phyloP scores from a whole-genome alignment of 2,888 invertebrate species.

The Limnephilus rhombicus region DNA sequence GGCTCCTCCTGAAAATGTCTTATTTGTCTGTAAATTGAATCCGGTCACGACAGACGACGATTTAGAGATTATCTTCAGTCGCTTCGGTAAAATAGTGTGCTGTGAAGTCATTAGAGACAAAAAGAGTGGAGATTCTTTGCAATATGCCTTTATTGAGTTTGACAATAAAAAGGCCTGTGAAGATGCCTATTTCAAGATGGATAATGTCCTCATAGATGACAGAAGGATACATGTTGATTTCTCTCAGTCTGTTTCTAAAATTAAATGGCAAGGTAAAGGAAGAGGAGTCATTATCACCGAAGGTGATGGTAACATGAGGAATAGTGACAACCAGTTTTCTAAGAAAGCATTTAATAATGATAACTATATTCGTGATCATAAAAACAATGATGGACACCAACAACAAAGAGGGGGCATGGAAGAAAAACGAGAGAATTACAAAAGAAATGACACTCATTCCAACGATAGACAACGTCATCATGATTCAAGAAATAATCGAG shows the following conservation, averaged over 20 bases:
- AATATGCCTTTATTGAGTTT: conserved; percentile 99
- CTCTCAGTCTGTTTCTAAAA: conserved; percentile 98
- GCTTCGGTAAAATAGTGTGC: conserved; percentile 95
- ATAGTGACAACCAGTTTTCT: conserved; percentile 60
- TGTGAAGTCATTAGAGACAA: conserved; percentile 98
- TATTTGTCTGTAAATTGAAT: conserved; percentile 99
- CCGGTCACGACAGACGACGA: conserved; percentile 98
- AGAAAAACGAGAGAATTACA: conserved; percentile 45
- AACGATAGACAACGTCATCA: conserved; percentile 47
- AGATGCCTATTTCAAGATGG: conserved; percentile 99
- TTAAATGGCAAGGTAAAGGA: conserved; percentile 94
- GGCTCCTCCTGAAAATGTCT: conserved; percentile 98
- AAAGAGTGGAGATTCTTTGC: conserved; percentile 94
- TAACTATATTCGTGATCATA: conserved; percentile 64
- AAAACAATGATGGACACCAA: conserved; percentile 60
- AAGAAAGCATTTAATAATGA: conserved; percentile 58
- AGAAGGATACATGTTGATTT: conserved; percentile 99
- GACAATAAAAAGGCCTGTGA: conserved; percentile 95
- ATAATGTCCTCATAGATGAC: conserved; percentile 99
- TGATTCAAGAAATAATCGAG: background rate
- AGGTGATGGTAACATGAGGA: conserved; percentile 64
- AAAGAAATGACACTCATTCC: conserved; percentile 35
- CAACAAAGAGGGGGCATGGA: conserved; percentile 61
- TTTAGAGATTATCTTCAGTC: conserved; percentile 97
- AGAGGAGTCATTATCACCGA: conserved; percentile 83